These are phyloP conservation scores for Tetropium fuscum DNA, from an alignment of 2,888 invertebrate species.

Conservation along the genomic window DNA sequence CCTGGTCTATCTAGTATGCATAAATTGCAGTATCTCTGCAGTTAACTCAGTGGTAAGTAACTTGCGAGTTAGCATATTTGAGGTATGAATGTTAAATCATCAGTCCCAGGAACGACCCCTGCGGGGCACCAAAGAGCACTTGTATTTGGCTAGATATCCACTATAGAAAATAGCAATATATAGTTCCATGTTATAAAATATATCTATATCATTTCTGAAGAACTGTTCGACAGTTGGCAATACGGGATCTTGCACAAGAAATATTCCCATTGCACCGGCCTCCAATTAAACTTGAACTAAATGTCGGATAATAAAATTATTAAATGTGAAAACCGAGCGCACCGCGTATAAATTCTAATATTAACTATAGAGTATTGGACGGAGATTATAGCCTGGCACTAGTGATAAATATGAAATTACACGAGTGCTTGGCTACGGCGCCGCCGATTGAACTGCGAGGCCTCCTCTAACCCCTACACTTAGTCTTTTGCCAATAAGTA, in stretches of 20 bases:
- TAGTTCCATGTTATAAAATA: too few relatives aligned
- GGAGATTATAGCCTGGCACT: conserved; percentile 35
- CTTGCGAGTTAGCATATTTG: too few relatives aligned
- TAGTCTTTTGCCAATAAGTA: conserved; percentile 39
- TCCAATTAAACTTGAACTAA: conserved; percentile 8
- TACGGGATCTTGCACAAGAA: not conserved
- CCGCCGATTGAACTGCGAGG: conserved; percentile 24
- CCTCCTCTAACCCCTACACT: conserved; percentile 30
- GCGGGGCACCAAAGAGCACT: too few relatives aligned
- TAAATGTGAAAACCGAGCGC: conserved; percentile 30
- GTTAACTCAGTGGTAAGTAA: too few relatives aligned
- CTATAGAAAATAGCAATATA: too few relatives aligned
- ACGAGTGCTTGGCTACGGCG: conserved; percentile 41
- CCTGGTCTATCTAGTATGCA: too few relatives aligned
- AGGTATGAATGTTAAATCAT: too few relatives aligned
- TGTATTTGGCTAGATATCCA: too few relatives aligned
- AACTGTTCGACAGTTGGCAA: too few relatives aligned
- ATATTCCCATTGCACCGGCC: not conserved
- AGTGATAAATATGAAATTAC: conserved; percentile 49
- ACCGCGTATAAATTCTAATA: conserved; percentile 33
- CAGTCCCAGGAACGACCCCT: too few relatives aligned
- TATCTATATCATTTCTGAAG: too few relatives aligned
- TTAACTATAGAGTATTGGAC: conserved; percentile 28
- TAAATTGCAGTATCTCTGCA: too few relatives aligned
- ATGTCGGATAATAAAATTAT: conserved; percentile 28